Evolutionary conservation across 23 tunicate genomes (phyloP).

Genomic region (Phallusia fumigata): DNA sequence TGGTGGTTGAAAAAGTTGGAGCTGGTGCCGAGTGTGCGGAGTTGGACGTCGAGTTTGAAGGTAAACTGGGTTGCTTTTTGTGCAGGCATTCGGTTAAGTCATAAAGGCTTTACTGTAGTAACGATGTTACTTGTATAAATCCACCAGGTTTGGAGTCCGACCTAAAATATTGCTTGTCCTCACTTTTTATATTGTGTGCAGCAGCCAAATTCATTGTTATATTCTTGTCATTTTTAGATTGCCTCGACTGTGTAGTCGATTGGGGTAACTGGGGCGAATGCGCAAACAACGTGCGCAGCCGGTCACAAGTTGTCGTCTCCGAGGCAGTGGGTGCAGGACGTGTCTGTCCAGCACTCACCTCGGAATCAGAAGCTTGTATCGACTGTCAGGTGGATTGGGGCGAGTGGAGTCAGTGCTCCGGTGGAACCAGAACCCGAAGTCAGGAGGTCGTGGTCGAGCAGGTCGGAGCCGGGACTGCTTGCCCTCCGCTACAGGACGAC

Average conservation of each 20-base stretch:
- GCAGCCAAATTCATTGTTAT: too few relatives aligned
- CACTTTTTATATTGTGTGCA: too few relatives aligned
- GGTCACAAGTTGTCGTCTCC: slow-evolving; percentile 29
- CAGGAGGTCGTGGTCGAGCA: slow-evolving; percentile 18
- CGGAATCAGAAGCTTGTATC: slow-evolving; percentile 43
- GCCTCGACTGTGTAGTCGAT: slow-evolving; percentile 60
- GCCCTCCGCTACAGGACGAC: slow-evolving; percentile 47
- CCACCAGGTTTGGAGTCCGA: too few relatives aligned
- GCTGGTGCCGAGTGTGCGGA: slow-evolving; percentile 56
- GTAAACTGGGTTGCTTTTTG: neutral
- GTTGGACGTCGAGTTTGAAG: slow-evolving; percentile 19
- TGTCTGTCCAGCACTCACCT: slow-evolving; percentile 31
- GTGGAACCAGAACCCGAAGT: slow-evolving; percentile 21
- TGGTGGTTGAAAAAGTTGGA: slow-evolving; percentile 25
- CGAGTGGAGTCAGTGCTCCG: slow-evolving; percentile 47
- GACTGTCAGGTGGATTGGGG: slow-evolving; percentile 42
- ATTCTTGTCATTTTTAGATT: slow-evolving; percentile 26
- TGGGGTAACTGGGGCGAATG: slow-evolving; percentile 88
- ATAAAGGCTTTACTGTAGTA: too few relatives aligned
- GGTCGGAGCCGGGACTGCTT: slow-evolving; percentile 58
- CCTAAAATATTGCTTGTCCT: too few relatives aligned
- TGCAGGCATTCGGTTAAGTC: too few relatives aligned
- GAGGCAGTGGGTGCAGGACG: slow-evolving; percentile 56
- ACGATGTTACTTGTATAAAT: too few relatives aligned
- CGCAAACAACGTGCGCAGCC: slow-evolving; percentile 32